A percentile compares a stretch with the other conserved stretches of the same genome.
phyloP scores from a whole-genome alignment of 2,888 invertebrate species.

The Andrena chrysosceles region DNA sequence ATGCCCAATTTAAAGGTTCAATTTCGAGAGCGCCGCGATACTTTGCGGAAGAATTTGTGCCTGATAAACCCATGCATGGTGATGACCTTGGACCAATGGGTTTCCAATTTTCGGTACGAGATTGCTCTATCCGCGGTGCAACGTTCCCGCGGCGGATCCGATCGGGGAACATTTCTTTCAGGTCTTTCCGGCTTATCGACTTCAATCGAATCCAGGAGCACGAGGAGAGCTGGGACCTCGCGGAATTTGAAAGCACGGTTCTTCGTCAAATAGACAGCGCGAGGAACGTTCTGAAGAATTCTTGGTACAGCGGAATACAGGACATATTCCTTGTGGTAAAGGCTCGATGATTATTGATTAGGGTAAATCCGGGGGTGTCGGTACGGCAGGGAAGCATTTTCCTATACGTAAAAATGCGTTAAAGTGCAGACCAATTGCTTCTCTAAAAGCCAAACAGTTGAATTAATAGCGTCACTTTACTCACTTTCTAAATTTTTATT shows the following conservation, averaged over 20 bases:
- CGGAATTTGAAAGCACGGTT: slow-evolving; percentile 87
- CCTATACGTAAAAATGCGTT: too few relatives aligned
- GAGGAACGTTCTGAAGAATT: slow-evolving; percentile 88
- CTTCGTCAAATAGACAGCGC: slow-evolving; percentile 89
- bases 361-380: too few relatives aligned
- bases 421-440: too few relatives aligned
- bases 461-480: too few relatives aligned
- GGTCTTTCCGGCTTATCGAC: slow-evolving; percentile 89
- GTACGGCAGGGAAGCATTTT: too few relatives aligned
- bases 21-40: slow-evolving; percentile 7
- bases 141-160: not conserved
- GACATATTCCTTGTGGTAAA: slow-evolving; percentile 88
- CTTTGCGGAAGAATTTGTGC: slow-evolving; percentile 87
- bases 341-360: not conserved
- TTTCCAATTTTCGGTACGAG: slow-evolving; percentile 89
- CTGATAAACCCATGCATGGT: slow-evolving; percentile 93
- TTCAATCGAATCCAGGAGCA: slow-evolving; percentile 87
- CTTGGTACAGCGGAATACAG: slow-evolving; percentile 89
- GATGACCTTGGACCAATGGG: slow-evolving; percentile 93
- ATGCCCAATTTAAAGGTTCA: slow-evolving; percentile 5
- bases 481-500: too few relatives aligned
- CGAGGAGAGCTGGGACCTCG: slow-evolving; percentile 89
- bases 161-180: slow-evolving; percentile 76
- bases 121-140: not conserved
- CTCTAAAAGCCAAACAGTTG: too few relatives aligned